Evolutionary conservation across 2,797 vertebrate species (phyloP), one percentile per base, ranked within the genome.

Genomic region (Loriculus beryllinus): DNA sequence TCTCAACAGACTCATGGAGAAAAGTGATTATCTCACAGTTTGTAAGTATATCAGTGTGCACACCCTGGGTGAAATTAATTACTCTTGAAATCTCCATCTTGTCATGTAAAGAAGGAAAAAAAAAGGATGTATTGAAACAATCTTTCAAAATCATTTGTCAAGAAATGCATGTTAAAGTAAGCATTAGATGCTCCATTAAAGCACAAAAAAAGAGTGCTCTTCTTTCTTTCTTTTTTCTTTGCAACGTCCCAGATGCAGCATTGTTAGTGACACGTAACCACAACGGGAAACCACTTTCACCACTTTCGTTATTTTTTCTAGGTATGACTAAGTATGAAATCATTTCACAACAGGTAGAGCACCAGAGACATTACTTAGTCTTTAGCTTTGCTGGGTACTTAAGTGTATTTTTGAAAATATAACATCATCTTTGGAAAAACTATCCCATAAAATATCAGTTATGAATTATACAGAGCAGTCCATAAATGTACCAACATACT

Each of bases 231-330:
- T 35, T 35, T 33, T 33, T 35, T 12, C 14, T 35, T 54, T 45
- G 0, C 29, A 63, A 23, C 43, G 18, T 28, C 49, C n/a, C 3
- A 0, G 28, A 71, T 77, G 29, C n/a, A 72, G 72, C 62, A 10
- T 6, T 65, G 37, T 75, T 81, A 62, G n/a, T 4, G 1, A 56
- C 51, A 63, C 25, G 3, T 45, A 86, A 86, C 83, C 83, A 37
- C 81, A 90, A 62, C 54, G 90, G 86, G 77, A 93, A 93, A 83
- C 42, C 29, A 48, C 52, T 89, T 95, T 68, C 62, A 90, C 11
- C 67, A 86, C 82, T 94, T 88, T 83, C 93, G 72, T 37, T 92
- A 26, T 13, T 72, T 84, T 83, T 92, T 88, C 83, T 88, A 43
- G 48, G 14, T 76, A 59, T 86, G 83, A 92, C 70, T 65, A 43